A percentile compares a stretch with the other conserved stretches of the same genome.
Evolutionary conservation across 2,797 vertebrate genomes (phyloP).

Genomic region (Eospalax fontanierii): DNA sequence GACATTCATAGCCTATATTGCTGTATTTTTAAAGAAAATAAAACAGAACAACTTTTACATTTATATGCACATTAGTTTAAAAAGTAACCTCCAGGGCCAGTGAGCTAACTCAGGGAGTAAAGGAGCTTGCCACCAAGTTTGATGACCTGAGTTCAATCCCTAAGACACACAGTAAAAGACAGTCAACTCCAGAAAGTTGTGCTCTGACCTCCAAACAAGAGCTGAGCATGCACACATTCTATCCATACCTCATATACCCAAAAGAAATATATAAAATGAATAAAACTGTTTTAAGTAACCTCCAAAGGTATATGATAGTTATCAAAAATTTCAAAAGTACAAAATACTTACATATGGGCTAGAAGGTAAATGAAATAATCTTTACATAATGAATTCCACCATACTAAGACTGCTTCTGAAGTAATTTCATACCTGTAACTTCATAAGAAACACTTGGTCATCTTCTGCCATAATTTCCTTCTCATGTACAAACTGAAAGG

Average conservation of each 20-base stretch:
- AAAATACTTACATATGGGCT: background rate
- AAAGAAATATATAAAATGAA: background rate
- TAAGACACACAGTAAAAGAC: background rate
- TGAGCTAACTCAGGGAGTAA: background rate
- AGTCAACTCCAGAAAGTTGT: background rate
- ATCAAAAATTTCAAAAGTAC: background rate
- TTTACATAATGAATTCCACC: background rate
- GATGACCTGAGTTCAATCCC: background rate
- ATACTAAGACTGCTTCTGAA: conserved; percentile 47
- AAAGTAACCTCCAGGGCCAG: background rate
- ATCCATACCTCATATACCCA: background rate
- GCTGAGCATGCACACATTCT: background rate
- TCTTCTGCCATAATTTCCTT: conserved; percentile 99
- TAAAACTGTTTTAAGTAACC: background rate
- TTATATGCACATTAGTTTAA: background rate
- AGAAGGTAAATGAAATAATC: background rate
- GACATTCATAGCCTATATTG: conserved; percentile 55
- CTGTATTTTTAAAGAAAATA: conserved; percentile 38
- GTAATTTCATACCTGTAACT: conserved; percentile 94
- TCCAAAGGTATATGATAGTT: background rate
- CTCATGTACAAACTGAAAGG: conserved; percentile 97
- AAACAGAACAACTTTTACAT: background rate
- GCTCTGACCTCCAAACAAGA: background rate
- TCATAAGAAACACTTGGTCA: conserved; percentile 99
- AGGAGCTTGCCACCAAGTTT: background rate